Percentiles rank a stretch among this genome's conserved stretches.
These are phyloP conservation scores for Erinaceus europaeus DNA, from an alignment of 2,113 vertebrate species.

Conservation along the genomic window DNA sequence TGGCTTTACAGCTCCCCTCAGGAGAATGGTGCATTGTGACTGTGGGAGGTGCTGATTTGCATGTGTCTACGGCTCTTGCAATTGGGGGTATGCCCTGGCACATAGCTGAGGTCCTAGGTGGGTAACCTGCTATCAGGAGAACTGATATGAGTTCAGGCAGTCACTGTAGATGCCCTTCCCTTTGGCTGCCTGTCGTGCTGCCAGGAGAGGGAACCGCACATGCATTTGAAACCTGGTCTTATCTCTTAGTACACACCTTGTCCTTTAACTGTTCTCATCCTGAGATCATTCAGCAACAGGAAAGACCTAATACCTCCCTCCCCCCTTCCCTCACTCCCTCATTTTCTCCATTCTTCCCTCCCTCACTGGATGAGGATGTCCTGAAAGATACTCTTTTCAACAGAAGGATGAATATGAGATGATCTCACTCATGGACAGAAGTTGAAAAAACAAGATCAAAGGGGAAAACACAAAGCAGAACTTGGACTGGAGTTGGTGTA, in stretches of 20 bases:
- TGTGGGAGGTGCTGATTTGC: constrained; percentile 63
- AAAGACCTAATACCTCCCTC: not conserved
- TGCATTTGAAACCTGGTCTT: not conserved
- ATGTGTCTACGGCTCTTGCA: constrained; percentile 40
- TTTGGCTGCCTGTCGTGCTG: not conserved
- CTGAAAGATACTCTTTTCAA: too few species aligned
- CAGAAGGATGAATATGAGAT: too few species aligned
- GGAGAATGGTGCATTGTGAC: constrained; percentile 57
- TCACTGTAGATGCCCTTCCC: not conserved
- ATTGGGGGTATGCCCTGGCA: constrained; percentile 29
- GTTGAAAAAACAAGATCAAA: too few species aligned
- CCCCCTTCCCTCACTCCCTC: too few species aligned
- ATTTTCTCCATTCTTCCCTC: too few species aligned
- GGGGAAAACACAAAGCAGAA: too few species aligned
- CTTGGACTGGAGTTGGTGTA: too few species aligned
- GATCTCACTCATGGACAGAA: too few species aligned
- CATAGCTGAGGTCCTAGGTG: constrained; percentile 17
- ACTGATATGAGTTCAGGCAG: not conserved
- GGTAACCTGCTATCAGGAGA: not conserved
- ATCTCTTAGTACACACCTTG: not conserved
- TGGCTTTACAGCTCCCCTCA: constrained; percentile 54
- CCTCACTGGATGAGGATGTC: too few species aligned
- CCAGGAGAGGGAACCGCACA: not conserved
- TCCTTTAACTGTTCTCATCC: not conserved
- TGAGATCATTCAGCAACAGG: not conserved